Base-by-base conservation (phyloP, 2,888 invertebrate species). In the Sepioteuthis lessoniana region DNA sequence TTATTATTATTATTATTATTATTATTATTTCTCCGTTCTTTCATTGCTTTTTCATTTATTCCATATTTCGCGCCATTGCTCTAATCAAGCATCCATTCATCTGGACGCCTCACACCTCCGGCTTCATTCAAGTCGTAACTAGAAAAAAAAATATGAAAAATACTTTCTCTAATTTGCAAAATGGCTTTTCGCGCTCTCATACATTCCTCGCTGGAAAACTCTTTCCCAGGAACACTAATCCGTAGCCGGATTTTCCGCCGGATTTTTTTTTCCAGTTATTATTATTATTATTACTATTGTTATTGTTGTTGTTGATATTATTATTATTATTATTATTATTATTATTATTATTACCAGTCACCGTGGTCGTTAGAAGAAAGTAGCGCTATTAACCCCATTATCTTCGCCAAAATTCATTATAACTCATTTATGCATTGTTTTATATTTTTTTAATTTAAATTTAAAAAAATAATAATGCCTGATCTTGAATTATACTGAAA, bases 71-170 rank as follows among this genome's bases (percentile, higher is more conserved):
- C 76, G 76, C 76, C 76, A 76, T 76, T 76, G 10, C 76, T 76
- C 76, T 76, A 76, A 76, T 76, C 76, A 76, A 76, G 76, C 76
- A 76, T 13, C 76, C n/a, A 76, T 76, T 76, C 76, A 76, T 76
- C 76, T n/a, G 76, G 76, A 76, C 76, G 76, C 76, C 76, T 76
- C n/a, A 35, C n/a, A 76, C 76, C 76, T 76, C 76, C 76, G 76
- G 76, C 76, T 76, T 76, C 76, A n/a, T 76, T 76, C 76, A 76
- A n/a, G 76, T 76, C n/a, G 16, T n/a, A 76, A 76, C 76, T 8
- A n/a, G n/a, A 76, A 76, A 76, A 76, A n/a, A n/a, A n/a, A n/a
- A n/a, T n/a, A n/a, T n/a, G n/a, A n/a, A n/a, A 76, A 76, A 76
- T 76, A 19, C n/a, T 76, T 76, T 76, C 76, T 76, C 76, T 76